phyloP scores from a whole-genome alignment of 2,888 invertebrate genomes.

The Amiota minor region DNA sequence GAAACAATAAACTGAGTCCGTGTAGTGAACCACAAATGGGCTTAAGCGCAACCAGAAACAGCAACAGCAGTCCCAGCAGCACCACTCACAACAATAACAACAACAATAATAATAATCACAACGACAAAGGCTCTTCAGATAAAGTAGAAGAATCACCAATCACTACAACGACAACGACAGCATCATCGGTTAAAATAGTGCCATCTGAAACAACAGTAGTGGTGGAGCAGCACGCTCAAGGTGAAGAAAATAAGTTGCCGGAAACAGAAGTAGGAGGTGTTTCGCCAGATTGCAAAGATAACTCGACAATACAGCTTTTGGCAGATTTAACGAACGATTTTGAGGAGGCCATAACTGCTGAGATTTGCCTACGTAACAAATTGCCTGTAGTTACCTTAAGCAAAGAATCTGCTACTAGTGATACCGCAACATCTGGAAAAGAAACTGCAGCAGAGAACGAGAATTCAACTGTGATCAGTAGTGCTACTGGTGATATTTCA shows the following conservation, averaged over 20 bases:
- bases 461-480: not conserved
- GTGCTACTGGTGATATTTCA: constrained; percentile 3
- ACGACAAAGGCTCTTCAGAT: constrained; percentile 42
- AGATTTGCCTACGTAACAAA: constrained; percentile 69
- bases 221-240: not conserved
- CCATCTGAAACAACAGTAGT: constrained; percentile 6
- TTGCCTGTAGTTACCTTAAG: constrained; percentile 59
- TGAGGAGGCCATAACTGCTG: constrained; percentile 68
- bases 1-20: constrained; percentile 37
- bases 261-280: not conserved
- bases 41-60: constrained; percentile 56
- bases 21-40: constrained; percentile 64
- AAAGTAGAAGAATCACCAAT: constrained; percentile 43
- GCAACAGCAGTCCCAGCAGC: constrained; percentile 41
- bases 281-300: constrained; percentile 50
- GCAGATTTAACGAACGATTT: constrained; percentile 66
- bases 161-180: constrained; percentile 2
- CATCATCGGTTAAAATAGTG: not conserved
- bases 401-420: constrained; percentile 36
- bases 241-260: not conserved
- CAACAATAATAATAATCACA: constrained; percentile 39
- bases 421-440: constrained; percentile 19
- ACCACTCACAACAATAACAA: constrained; percentile 49
- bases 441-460: not conserved
- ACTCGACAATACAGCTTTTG: constrained; percentile 62